Base-by-base conservation (phyloP, 2,888 invertebrate genomes). In the Buathra laborator region DNA sequence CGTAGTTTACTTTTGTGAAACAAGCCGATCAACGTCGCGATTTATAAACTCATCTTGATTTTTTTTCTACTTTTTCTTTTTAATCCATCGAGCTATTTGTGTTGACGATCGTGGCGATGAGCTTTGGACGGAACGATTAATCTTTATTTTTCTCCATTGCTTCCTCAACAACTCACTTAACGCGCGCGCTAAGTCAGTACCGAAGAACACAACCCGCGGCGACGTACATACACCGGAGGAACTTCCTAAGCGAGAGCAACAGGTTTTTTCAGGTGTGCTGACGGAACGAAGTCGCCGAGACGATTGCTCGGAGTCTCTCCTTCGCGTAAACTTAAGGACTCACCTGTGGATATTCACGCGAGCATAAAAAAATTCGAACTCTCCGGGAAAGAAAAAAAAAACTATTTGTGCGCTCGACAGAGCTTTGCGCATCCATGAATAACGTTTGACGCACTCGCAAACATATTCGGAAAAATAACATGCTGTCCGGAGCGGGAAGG, bases 241-340 rank as follows among this genome's bases (percentile, higher is more conserved):
- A 56, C 56, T 56, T 37, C 37, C 66, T 51, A 74, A 80, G 71
- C 46, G 75, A 84, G 83, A 84, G 84, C 84, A 84, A 84, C 84
- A 84, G 84, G 84, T 84, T 84, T 84, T 84, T 84, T 84, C 84
- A 84, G 84, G 83, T 83, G 84, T 76, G 71, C 53, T 76, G 59
- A 76, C 64, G 37, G 16, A 80, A 29, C 56, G 64, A 53, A 43
- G 19, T 29, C 70, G 24, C 56, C 24, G 56, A 56, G 56, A 68
- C 68, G 24, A 44, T 62, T 14, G 67, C 24, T 37, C 19, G 19
- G 77, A 46, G 68, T 72, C 62, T 62, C 79, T 51, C 43, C 72
- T 74, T 68, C 16, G 62, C 64, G 48, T 62, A 84, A 77, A 81
- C 75, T 84, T 72, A 66, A 72, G 67, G 53, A 84, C 51, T 81